Evolutionary conservation across 2,888 invertebrate genomes (phyloP), one percentile per base, ranked within the genome.

Genomic region (Eupithecia inturbata): DNA sequence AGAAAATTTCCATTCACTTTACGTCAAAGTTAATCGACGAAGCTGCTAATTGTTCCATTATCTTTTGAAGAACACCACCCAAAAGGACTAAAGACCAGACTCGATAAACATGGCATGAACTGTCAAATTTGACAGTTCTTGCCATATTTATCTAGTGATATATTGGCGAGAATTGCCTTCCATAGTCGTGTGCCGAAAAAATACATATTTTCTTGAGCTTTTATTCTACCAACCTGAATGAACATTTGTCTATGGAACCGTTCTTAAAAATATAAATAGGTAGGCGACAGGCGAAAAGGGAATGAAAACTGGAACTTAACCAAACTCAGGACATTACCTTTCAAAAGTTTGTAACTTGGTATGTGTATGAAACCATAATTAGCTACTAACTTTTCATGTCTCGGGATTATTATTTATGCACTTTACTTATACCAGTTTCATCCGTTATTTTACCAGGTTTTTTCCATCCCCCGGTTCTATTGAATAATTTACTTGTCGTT

Each of bases 271-370:
- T 76, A 78, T 77, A 80, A 62, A 31, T 31, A 62, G 62, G 31
- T 78, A 79, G 77, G 71, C 72, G 74, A 70, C 68, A 67, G 72
- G 77, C 78, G 77, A 77, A 74, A 76, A 73, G 71, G 62, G 78
- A 80, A 80, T 79, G 71, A 77, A 33, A 72, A 71, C 66, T 39
- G 49, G 71, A 74, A 87, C 85, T 88, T 84, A 75, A 77, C 83
- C 80, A 81, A 84, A 87, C 87, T 86, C 73, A 80, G 90, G 88
- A 85, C 88, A 87, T 89, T 90, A 89, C 91, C 90, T 91, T 86
- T 81, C 70, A 72, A 86, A 89, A 91, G 88, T 91, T 90, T 89
- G 85, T 82, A 86, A 89, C 87, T 88, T 80, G 73, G 22, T 39
- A 66, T 72, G 66, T 79, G 6, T 6, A 66, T 72, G 66, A 79